Evolutionary conservation across 64 coral and sea anemone species (phyloP), one percentile per base, ranked within the genome.

Genomic region (Catalaphyllia jardinei): DNA sequence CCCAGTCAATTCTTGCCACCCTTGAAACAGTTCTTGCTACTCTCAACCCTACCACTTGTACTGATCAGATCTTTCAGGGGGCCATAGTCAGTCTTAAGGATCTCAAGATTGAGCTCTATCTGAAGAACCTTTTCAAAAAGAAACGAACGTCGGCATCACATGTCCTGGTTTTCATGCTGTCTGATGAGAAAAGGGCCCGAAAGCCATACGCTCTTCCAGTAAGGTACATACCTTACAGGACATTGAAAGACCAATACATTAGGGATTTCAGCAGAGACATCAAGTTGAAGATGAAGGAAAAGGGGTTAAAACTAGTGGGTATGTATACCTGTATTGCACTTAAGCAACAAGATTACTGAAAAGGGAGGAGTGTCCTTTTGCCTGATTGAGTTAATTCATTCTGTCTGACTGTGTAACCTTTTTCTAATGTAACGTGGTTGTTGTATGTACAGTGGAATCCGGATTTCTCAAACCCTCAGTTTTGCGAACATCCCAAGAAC

Each of bases 81-180:
- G 67, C 73, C 65, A 77, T 7, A 67, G 76, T 60, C 28, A 33
- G 20, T 2, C 8, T 92, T 18, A 92, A 92, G 71, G 91, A 92
- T 31, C 14, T 31, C 7, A 22, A 28, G 12, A 27, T 79, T 10
- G 76, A 54, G 14, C 61, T 24, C 6, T 75, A 73, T 42, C 52
- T 92, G 8, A 77, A 49, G 4, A 80, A 92, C 78, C 12, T 87
- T 18, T 87, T 87, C 10, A 92, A 92, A 67, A 87, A 92, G 76
- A 92, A 87, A 54, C 54, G 91, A 79, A 87, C 24, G 9, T 62
- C 83, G 10, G 65, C 83, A 15, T 60, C 54, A 39, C 82, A 92
- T 78, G 60, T 92, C 15, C 27, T 85, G 19, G 82, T 87, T 14
- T 16, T 87, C 16, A 86, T 92, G 74, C 22, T 92, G 35, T 57